phyloP scores from a whole-genome alignment of 2,888 invertebrate genomes.

The Heliconius ethilla region DNA sequence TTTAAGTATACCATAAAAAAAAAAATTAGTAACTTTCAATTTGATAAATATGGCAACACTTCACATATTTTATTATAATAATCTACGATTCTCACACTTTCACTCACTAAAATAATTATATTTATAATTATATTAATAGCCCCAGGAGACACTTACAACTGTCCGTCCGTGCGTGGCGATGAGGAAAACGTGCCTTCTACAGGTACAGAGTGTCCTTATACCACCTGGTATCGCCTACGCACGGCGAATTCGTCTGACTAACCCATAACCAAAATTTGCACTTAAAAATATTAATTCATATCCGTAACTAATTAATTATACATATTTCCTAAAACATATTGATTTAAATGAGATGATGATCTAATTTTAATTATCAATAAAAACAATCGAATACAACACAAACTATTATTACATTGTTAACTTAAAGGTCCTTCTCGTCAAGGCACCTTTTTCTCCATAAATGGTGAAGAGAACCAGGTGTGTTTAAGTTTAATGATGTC shows the following conservation, averaged over 20 bases:
- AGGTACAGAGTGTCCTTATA: constrained; percentile 66
- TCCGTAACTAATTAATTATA: constrained; percentile 45
- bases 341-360: constrained; percentile 37
- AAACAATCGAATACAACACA: neutral
- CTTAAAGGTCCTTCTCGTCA: neutral
- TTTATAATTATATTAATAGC: constrained; percentile 19
- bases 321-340: constrained; percentile 35
- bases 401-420: neutral
- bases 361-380: constrained; percentile 28
- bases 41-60: neutral
- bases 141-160: constrained; percentile 58
- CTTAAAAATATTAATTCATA: constrained; percentile 44
- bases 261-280: constrained; percentile 42
- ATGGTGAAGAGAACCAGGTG: neutral
- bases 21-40: neutral
- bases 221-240: constrained; percentile 65
- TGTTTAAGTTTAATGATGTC: constrained; percentile 12
- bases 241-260: constrained; percentile 45
- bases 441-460: constrained; percentile 6
- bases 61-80: neutral
- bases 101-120: constrained; percentile 23
- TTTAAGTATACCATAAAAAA: neutral
- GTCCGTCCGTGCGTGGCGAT: constrained; percentile 61
- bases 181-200: constrained; percentile 64
- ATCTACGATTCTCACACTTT: constrained; percentile 24